These are phyloP conservation scores for Copidosoma aretas DNA, from an alignment of 2,888 invertebrate genomes.

Conservation along the genomic window DNA sequence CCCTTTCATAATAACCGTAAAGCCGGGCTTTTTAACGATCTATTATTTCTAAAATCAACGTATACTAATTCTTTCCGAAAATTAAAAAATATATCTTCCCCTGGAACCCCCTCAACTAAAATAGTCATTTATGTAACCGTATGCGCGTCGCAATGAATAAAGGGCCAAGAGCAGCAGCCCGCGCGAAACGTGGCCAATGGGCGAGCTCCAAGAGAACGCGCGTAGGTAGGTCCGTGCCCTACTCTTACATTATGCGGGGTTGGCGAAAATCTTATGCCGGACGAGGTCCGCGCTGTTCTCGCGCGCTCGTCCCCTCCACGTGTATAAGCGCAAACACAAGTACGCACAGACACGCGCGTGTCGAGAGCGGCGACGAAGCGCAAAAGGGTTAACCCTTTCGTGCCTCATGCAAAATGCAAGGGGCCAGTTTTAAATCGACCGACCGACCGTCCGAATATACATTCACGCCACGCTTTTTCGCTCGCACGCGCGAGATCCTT, in stretches of 20 bases:
- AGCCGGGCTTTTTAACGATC: too few relatives aligned
- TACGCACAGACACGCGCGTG: constrained; percentile 45
- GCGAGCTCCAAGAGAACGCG: constrained; percentile 20
- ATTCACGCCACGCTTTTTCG: too few relatives aligned
- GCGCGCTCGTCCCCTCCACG: constrained; percentile 21
- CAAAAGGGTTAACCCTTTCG: constrained; percentile 47
- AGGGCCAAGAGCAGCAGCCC: neutral
- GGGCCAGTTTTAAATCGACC: constrained; percentile 55
- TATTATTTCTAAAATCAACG: too few relatives aligned
- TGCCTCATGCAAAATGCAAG: constrained; percentile 55
- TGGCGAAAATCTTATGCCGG: constrained; percentile 39
- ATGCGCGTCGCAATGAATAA: too few relatives aligned
- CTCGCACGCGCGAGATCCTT: neutral
- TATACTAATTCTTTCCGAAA: too few relatives aligned
- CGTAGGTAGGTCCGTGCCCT: constrained; percentile 6
- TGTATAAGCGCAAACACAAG: constrained; percentile 3
- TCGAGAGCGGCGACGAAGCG: constrained; percentile 42
- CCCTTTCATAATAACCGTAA: too few relatives aligned
- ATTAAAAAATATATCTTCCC: too few relatives aligned
- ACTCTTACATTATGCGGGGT: neutral
- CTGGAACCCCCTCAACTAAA: too few relatives aligned
- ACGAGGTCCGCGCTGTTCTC: constrained; percentile 35
- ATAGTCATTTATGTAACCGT: too few relatives aligned
- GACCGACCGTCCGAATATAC: constrained; percentile 53
- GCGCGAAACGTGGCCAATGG: constrained; percentile 32